A percentile compares a stretch with the other conserved stretches of the same genome.
Evolutionary conservation across 1,140 invertebrate species (phyloP).

Genomic region (Macrobrachium nipponense): DNA sequence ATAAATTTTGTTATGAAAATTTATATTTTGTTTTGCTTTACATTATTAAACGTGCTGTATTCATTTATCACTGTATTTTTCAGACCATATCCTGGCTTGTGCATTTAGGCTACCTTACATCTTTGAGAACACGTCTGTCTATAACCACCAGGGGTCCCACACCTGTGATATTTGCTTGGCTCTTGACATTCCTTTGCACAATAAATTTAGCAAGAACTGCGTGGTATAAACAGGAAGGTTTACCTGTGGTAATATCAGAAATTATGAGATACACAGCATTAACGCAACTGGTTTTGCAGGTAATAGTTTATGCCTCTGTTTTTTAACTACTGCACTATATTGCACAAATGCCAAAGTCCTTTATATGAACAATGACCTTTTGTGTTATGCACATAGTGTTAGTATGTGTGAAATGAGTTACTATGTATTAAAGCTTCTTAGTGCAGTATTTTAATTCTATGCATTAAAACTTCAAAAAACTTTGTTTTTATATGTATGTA

Average conservation of each 20-base stretch:
- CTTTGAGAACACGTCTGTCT: conserved; percentile 37
- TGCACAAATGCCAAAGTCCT: background rate
- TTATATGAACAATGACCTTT: too few relatives aligned
- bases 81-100: too few relatives aligned
- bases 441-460: too few relatives aligned
- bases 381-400: too few relatives aligned
- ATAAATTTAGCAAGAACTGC: conserved; percentile 67
- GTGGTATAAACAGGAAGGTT: conserved; percentile 8
- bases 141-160: conserved; percentile 54
- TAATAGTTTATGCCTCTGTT: conserved; percentile 68
- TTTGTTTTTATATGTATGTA: too few relatives aligned
- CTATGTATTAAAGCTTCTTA: too few relatives aligned
- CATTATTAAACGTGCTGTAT: too few relatives aligned
- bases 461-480: too few relatives aligned
- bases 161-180: conserved; percentile 62
- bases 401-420: too few relatives aligned
- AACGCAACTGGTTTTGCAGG: conserved; percentile 43
- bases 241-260: background rate
- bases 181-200: conserved; percentile 66
- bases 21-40: too few relatives aligned
- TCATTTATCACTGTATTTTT: background rate
- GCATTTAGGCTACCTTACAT: too few relatives aligned
- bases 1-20: too few relatives aligned
- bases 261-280: conserved; percentile 35
- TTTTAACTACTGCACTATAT: conserved; percentile 59